Evolutionary conservation across 2,113 vertebrate genomes (phyloP).

Genomic region (Prionailurus viverrinus): DNA sequence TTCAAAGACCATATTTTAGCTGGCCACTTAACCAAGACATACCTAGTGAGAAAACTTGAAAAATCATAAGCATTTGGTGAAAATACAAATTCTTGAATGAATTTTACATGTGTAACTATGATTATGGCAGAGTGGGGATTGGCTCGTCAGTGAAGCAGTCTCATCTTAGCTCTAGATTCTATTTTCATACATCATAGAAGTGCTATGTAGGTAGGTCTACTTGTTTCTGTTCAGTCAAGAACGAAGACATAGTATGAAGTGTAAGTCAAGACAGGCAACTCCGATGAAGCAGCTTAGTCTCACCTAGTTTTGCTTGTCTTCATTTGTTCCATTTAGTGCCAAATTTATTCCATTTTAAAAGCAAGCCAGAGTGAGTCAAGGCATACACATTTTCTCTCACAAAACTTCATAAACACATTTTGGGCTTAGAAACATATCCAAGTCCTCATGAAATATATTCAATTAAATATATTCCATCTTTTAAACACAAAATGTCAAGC

Average conservation of each 20-base stretch:
- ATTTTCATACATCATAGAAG: slow-evolving; percentile 72
- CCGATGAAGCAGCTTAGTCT: slow-evolving; percentile 48
- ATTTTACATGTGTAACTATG: slow-evolving; percentile 59
- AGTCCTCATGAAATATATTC: slow-evolving; percentile 52
- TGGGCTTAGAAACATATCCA: slow-evolving; percentile 40
- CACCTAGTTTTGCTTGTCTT: slow-evolving; percentile 64
- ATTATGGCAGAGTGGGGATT: slow-evolving; percentile 38
- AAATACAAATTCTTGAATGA: slow-evolving; percentile 63
- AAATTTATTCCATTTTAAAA: slow-evolving; percentile 68
- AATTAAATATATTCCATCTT: slow-evolving; percentile 59
- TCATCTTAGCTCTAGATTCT: slow-evolving; percentile 67
- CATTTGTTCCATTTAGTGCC: slow-evolving; percentile 62
- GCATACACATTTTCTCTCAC: neutral
- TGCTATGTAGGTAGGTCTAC: slow-evolving; percentile 60
- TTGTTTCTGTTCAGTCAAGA: slow-evolving; percentile 56
- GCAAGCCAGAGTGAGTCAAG: slow-evolving; percentile 22
- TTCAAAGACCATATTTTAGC: slow-evolving; percentile 67
- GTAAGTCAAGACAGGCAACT: slow-evolving; percentile 4
- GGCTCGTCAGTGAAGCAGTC: slow-evolving; percentile 26
- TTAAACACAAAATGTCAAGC: slow-evolving; percentile 16
- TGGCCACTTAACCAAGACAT: slow-evolving; percentile 55
- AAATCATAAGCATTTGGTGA: slow-evolving; percentile 63
- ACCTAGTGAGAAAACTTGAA: slow-evolving; percentile 69
- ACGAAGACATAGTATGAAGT: slow-evolving; percentile 61
- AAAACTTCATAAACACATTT: slow-evolving; percentile 56